Conservation (phyloP, 2,888 invertebrate species). For the Luperina nickerlii region DNA sequence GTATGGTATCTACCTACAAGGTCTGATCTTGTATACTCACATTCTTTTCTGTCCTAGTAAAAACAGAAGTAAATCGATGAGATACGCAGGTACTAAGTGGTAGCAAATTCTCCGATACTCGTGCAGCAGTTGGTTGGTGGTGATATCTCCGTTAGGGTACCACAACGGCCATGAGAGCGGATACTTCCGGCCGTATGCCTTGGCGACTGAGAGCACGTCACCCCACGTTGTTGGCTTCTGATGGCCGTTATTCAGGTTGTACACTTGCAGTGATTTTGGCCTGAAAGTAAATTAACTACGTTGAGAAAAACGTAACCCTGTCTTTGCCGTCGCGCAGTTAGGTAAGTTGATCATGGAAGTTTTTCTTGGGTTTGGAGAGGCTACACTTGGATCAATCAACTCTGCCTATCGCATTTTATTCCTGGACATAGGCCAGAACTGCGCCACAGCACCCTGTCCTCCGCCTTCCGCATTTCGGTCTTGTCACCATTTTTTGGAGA, state of each 20-base stretch:
- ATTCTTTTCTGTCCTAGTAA: conserved; percentile 94
- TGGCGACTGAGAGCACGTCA: conserved; percentile 93
- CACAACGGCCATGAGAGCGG: conserved; percentile 96
- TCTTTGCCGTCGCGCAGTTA: background rate
- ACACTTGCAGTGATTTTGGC: conserved; percentile 93
- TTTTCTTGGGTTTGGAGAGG: background rate
- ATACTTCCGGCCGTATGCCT: conserved; percentile 92
- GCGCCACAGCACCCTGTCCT: background rate
- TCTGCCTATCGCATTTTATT: background rate
- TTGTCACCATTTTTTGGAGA: background rate
- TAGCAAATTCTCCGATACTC: conserved; percentile 92
- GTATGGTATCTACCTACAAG: background rate
- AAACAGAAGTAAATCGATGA: conserved; percentile 94
- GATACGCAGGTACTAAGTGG: conserved; percentile 94
- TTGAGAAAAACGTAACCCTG: background rate
- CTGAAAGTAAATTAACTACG: conserved; percentile 83
- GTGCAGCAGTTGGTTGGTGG: conserved; percentile 92
- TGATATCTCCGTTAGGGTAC: conserved; percentile 95
- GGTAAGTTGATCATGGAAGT: background rate
- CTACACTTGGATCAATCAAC: background rate
- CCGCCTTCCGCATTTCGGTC: background rate
- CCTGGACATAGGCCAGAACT: background rate
- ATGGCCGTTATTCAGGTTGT: conserved; percentile 96
- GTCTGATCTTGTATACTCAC: conserved; percentile 90
- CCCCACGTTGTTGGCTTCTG: conserved; percentile 96